Evolutionary conservation across 2,113 vertebrate genomes (phyloP).

Genomic region (Dipodomys spectabilis): DNA sequence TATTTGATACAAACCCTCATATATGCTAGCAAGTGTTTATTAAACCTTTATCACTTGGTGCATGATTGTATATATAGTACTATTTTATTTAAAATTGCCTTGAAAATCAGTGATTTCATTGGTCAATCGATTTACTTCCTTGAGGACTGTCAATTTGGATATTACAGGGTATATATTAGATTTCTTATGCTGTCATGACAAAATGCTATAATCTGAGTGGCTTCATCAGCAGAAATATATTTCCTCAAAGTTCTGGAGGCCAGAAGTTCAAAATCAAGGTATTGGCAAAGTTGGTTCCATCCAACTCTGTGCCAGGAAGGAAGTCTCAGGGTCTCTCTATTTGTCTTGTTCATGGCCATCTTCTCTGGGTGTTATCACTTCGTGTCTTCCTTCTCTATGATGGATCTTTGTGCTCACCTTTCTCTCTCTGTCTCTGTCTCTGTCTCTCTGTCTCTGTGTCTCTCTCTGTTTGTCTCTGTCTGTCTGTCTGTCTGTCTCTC

Average conservation of each 20-base stretch:
- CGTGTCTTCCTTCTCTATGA: neutral
- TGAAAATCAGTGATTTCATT: neutral
- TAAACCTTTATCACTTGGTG: neutral
- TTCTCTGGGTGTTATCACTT: neutral
- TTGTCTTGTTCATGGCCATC: neutral
- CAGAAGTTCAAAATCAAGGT: neutral
- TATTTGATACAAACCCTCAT: neutral
- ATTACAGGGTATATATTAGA: neutral
- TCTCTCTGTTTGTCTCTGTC: no score
- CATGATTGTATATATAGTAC: no score
- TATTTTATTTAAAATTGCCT: neutral
- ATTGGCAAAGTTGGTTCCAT: neutral
- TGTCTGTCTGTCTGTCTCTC: no score
- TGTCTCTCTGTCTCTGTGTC: no score
- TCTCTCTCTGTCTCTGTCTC: neutral
- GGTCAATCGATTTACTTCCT: neutral
- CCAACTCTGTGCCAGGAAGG: neutral
- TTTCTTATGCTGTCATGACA: neutral
- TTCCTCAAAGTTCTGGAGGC: neutral
- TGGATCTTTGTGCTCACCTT: neutral
- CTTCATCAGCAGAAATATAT: neutral
- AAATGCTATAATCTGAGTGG: neutral
- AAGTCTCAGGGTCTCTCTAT: neutral
- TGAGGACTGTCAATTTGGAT: neutral
- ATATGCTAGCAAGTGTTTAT: no score